phyloP scores from a whole-genome alignment of 2,888 invertebrate species.

The Ennomos fuscantarius region DNA sequence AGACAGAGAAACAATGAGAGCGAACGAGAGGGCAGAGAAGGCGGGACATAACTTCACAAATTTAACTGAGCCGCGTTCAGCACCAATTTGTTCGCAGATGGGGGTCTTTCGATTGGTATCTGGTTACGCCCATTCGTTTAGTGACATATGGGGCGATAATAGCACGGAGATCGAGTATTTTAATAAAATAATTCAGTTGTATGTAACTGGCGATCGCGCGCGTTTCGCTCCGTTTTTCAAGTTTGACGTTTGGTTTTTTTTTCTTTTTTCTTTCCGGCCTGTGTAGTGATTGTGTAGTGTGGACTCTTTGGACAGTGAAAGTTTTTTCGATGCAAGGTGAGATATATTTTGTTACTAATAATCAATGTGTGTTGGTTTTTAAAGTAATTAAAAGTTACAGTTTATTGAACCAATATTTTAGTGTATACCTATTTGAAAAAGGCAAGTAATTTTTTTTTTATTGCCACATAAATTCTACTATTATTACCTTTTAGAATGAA shows the following conservation, averaged over 20 bases:
- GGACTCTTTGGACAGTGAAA: constrained; percentile 8
- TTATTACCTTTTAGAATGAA: too few species aligned
- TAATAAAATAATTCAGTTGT: constrained; percentile 83
- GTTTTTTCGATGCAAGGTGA: constrained; percentile 6
- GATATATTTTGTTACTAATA: not conserved
- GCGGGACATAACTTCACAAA: constrained; percentile 40
- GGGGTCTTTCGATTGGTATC: constrained; percentile 47
- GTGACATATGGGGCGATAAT: constrained; percentile 76
- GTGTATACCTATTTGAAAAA: too few species aligned
- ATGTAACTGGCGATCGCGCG: constrained; percentile 30
- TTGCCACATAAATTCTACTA: too few species aligned
- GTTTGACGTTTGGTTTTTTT: constrained; percentile 28
- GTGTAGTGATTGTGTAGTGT: constrained; percentile 17
- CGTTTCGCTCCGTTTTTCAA: constrained; percentile 30
- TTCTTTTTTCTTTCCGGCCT: constrained; percentile 20
- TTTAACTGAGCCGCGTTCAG: constrained; percentile 35
- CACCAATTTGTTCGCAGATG: constrained; percentile 2
- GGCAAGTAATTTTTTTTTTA: too few species aligned
- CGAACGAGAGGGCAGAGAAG: constrained; percentile 28
- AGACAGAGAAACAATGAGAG: constrained; percentile 36
- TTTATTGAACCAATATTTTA: too few species aligned
- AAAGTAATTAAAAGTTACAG: too few species aligned
- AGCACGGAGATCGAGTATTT: constrained; percentile 57
- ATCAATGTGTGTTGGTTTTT: too few species aligned
- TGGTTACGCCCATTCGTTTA: constrained; percentile 70